These are phyloP conservation scores for Gymnoscopelus microlampas DNA, from an alignment of 2,797 vertebrate species.

Conservation along the genomic window DNA sequence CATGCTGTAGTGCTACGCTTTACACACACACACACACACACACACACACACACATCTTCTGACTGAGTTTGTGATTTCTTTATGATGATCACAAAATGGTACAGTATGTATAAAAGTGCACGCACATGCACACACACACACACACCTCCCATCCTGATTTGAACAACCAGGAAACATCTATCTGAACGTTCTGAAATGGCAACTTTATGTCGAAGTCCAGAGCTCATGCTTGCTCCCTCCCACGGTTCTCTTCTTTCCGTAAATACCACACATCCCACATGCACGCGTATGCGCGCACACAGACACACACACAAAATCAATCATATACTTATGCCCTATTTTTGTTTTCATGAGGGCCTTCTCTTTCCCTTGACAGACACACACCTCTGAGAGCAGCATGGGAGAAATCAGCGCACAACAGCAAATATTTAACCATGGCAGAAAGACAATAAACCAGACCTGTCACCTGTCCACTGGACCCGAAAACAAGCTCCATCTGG, in stretches of 20 bases:
- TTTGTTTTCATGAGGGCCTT: too few species aligned
- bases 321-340: too few species aligned
- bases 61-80: too few species aligned
- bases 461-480: neutral
- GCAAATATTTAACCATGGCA: constrained; percentile 3
- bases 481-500: neutral
- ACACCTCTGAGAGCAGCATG: neutral
- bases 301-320: too few species aligned
- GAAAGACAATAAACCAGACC: neutral
- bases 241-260: constrained; percentile 22
- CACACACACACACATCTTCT: constrained; percentile 14
- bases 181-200: constrained; percentile 35
- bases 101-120: neutral
- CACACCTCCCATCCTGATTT: constrained; percentile 3
- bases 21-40: neutral
- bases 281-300: constrained; percentile 7
- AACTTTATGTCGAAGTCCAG: constrained; percentile 27
- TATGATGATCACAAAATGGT: neutral
- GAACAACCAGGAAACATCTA: neutral
- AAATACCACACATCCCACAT: constrained; percentile 36
- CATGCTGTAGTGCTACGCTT: constrained; percentile 9
- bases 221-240: constrained; percentile 39
- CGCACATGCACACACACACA: constrained; percentile 8
- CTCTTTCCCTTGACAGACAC: neutral
- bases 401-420: neutral